phyloP scores from a whole-genome alignment of 2,797 vertebrate species.

The Mastacembelus armatus region DNA sequence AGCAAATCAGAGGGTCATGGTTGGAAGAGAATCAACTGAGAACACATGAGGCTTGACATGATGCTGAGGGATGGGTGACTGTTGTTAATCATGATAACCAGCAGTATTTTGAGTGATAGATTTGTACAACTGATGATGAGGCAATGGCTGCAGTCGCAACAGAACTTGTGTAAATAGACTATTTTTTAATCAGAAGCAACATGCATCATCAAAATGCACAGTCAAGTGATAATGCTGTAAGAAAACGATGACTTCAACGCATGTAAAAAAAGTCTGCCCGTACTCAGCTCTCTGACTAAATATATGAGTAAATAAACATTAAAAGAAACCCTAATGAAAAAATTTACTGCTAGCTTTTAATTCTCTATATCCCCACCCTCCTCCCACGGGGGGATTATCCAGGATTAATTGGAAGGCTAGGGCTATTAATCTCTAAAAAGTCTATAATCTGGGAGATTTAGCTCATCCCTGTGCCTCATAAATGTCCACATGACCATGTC shows the following conservation, averaged over 20 bases:
- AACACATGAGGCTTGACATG: background rate
- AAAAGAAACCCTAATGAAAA: conserved; percentile 37
- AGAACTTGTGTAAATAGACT: conserved; percentile 18
- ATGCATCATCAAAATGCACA: conserved; percentile 13
- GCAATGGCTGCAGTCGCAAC: conserved; percentile 5
- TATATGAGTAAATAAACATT: conserved; percentile 47
- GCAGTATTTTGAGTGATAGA: background rate
- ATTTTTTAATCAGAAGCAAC: conserved; percentile 26
- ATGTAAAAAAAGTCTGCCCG: background rate
- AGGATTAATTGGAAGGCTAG: conserved; percentile 72
- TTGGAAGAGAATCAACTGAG: background rate
- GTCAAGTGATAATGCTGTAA: conserved; percentile 4
- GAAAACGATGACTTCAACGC: conserved; percentile 7
- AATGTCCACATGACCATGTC: conserved; percentile 58
- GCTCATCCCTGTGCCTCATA: conserved; percentile 56
- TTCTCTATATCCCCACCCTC: background rate
- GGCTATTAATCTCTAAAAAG: conserved; percentile 71
- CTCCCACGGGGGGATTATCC: conserved; percentile 64
- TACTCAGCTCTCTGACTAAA: conserved; percentile 28
- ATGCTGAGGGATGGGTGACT: background rate
- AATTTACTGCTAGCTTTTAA: conserved; percentile 35
- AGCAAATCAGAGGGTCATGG: background rate
- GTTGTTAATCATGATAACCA: conserved; percentile 1
- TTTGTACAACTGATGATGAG: background rate
- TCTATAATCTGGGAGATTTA: conserved; percentile 72